Evolutionary conservation across 2,888 invertebrate genomes (phyloP), one percentile per base, ranked within the genome.

Genomic region (Dastarcus helophoroides): DNA sequence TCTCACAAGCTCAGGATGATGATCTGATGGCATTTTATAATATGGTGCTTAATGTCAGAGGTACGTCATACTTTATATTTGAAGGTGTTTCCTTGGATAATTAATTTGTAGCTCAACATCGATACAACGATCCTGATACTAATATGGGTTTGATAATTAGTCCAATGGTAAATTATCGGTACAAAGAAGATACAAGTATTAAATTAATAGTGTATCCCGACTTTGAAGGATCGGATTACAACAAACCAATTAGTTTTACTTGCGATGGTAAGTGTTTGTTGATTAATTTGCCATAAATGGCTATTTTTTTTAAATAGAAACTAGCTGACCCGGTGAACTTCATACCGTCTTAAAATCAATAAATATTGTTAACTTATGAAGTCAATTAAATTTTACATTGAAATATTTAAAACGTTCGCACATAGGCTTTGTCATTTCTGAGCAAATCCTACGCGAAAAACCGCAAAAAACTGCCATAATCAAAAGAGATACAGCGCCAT

Each of bases 101-200:
- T 23, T 16, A 19, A 22, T 22, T 64, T 64, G 6, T 58, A 73
- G 81, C 69, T 60, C 74, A 76, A 48, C 91, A 82, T 60, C 67
- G 71, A 1, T 73, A 79, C 51, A 72, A 76, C 29, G 84, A 93
- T 58, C 68, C 70, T 11, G 68, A 64, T 34, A 82, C 85, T 8
- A 94, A 95, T 64, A 76, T 82, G 22, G 94, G 94, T 0, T 76
- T 90, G 51, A 79, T 94, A 35, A 74, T 90, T 39, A 91, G 93
- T 42, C 79, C 90, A 1, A 76, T 85, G 51, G 79, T 90, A 43
- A 80, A 83, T 43, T 83, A 80, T 53, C 71, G 74, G 42, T 84
- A 85, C 58, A 64, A 66, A 12, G 75, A 73, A 36, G 73, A 79
- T 41, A 84, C 88, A 28, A 91, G 90, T 57, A 83, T 94, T 44